Percentiles rank a stretch among this genome's conserved stretches.
Evolutionary conservation across 2,888 invertebrate species (phyloP).

Genomic region (Teinopalpus imperialis): DNA sequence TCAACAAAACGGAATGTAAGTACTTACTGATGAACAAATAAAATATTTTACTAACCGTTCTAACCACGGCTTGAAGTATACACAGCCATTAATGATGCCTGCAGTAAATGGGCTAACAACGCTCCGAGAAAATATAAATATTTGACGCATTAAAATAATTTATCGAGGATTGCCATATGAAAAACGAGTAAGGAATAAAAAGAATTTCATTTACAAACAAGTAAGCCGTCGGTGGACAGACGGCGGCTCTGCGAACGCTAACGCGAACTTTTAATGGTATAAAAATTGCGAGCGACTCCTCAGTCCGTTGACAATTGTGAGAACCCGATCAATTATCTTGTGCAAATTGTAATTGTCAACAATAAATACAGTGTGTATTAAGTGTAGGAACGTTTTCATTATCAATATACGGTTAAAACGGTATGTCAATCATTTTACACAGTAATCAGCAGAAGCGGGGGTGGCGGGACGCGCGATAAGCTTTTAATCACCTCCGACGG

Average conservation of each 20-base stretch:
- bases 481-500: constrained; percentile 77
- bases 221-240: constrained; percentile 47
- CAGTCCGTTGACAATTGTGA: constrained; percentile 76
- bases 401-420: constrained; percentile 71
- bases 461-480: constrained; percentile 72
- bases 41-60: constrained; percentile 49
- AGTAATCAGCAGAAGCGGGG: constrained; percentile 67
- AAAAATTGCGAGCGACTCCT: constrained; percentile 70
- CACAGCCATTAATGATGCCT: constrained; percentile 15
- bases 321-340: constrained; percentile 79
- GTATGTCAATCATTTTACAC: constrained; percentile 77
- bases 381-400: constrained; percentile 71
- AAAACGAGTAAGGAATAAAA: constrained; percentile 49
- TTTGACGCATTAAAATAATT: constrained; percentile 69
- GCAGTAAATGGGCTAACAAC: constrained; percentile 51
- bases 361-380: constrained; percentile 69
- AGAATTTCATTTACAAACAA: constrained; percentile 48
- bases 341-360: constrained; percentile 77
- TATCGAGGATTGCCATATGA: constrained; percentile 48
- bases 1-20: constrained; percentile 36
- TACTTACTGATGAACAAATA: constrained; percentile 64
- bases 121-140: constrained; percentile 59
- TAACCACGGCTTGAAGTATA: constrained; percentile 40
- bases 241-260: constrained; percentile 53
- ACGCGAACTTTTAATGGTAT: constrained; percentile 53